These are phyloP conservation scores for Miltochrista miniata DNA, from an alignment of 2,888 invertebrate genomes.

Conservation along the genomic window DNA sequence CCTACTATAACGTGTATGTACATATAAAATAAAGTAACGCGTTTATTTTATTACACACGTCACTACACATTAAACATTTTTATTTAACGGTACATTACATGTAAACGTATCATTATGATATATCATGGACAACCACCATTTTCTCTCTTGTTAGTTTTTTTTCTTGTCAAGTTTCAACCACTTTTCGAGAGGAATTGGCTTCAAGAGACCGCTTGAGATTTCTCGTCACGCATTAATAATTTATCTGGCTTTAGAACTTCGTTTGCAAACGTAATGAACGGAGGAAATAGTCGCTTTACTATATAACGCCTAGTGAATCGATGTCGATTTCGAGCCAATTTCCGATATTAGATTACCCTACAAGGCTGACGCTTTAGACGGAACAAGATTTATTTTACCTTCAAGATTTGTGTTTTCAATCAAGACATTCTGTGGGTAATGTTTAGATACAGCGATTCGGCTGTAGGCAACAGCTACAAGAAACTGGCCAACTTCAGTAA, in stretches of 20 bases:
- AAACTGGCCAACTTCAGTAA: too few species aligned
- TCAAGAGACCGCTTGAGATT: too few species aligned
- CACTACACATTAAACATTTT: too few species aligned
- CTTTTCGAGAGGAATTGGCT: too few species aligned
- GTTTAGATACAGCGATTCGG: not conserved
- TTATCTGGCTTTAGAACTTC: conserved; percentile 13
- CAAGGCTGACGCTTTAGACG: conserved; percentile 46
- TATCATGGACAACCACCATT: too few species aligned
- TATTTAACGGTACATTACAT: too few species aligned
- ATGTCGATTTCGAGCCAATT: conserved; percentile 69
- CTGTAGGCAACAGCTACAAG: not conserved
- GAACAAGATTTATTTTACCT: conserved; percentile 43
- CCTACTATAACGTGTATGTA: conserved; percentile 11
- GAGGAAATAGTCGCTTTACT: conserved; percentile 62
- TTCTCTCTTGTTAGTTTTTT: too few species aligned
- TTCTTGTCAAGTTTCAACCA: too few species aligned
- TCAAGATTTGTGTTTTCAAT: conserved; percentile 30
- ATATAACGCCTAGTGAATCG: conserved; percentile 50
- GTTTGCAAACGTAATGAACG: conserved; percentile 55
- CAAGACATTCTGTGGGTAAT: conserved; percentile 3
- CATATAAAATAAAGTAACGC: conserved; percentile 32
- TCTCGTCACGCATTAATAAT: not conserved
- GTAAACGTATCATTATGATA: too few species aligned
- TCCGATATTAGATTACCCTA: conserved; percentile 76
- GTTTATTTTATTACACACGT: conserved; percentile 9